phyloP scores from a whole-genome alignment of 2,888 invertebrate genomes.

The Platycheirus albimanus region DNA sequence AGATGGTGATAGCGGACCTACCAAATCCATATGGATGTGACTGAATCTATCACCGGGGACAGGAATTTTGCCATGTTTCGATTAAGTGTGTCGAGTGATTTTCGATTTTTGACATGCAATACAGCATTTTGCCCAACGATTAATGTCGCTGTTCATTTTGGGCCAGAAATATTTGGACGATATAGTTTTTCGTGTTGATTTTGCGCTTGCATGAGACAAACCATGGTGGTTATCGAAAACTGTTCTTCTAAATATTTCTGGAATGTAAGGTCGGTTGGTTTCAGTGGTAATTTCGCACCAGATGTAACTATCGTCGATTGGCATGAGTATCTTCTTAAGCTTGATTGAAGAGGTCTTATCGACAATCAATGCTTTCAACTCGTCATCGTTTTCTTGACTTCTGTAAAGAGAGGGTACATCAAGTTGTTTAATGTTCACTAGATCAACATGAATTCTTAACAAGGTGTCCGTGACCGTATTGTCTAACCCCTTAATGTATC shows the following conservation, averaged over 20 bases:
- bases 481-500: not conserved
- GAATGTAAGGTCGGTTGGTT: slow-evolving; percentile 1
- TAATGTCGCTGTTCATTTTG: not conserved
- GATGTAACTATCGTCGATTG: not conserved
- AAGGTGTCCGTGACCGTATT: not conserved
- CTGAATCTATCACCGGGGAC: slow-evolving; percentile 2
- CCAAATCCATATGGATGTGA: not conserved
- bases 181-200: slow-evolving; percentile 2
- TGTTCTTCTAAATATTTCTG: not conserved
- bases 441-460: not conserved
- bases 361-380: not conserved
- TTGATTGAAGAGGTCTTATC: slow-evolving; percentile 5
- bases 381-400: slow-evolving; percentile 6
- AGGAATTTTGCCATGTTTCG: not conserved
- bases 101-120: slow-evolving; percentile 1
- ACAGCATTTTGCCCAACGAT: slow-evolving; percentile 10
- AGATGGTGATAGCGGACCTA: slow-evolving; percentile 2
- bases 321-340: slow-evolving; percentile 8
- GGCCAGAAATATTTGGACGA: too few species aligned
- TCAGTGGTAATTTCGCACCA: slow-evolving; percentile 6
- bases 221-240: not conserved
- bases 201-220: slow-evolving; percentile 1
- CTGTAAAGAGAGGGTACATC: not conserved
- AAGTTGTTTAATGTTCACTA: slow-evolving; percentile 8
- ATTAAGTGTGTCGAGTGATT: slow-evolving; percentile 1